Percentiles rank a stretch among this genome's conserved stretches.
phyloP scores from a whole-genome alignment of 2,888 invertebrate genomes.

The Standfussiana lucernea region DNA sequence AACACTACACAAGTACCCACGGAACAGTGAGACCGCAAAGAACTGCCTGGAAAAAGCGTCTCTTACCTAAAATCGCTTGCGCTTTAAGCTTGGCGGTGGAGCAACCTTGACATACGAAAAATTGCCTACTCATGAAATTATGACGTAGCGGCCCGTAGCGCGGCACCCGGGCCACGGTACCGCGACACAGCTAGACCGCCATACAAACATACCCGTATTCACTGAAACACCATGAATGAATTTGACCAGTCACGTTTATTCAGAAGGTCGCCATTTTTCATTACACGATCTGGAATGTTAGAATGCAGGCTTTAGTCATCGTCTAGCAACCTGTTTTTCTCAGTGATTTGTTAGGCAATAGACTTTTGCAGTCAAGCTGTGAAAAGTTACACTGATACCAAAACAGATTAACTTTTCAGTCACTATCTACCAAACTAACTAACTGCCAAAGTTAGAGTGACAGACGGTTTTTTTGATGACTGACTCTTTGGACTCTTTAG shows the following conservation, averaged over 20 bases:
- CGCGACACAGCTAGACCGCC: conserved; percentile 14
- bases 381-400: neutral
- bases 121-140: conserved; percentile 60
- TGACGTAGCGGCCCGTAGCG: conserved; percentile 59
- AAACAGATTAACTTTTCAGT: neutral
- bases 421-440: neutral
- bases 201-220: conserved; percentile 31
- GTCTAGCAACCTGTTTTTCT: neutral
- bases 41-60: conserved; percentile 20
- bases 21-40: neutral
- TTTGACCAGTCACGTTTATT: conserved; percentile 53
- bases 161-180: conserved; percentile 10
- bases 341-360: neutral
- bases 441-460: neutral
- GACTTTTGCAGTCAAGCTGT: no score
- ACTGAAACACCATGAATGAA: conserved; percentile 59
- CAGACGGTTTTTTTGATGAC: neutral
- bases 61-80: conserved; percentile 38
- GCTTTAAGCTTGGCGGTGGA: conserved; percentile 18
- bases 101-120: conserved; percentile 69
- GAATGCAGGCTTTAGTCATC: conserved; percentile 29
- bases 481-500: neutral
- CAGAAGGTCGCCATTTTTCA: conserved; percentile 33
- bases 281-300: conserved; percentile 9
- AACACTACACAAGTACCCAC: neutral